These are phyloP conservation scores for Rattus rattus DNA, from an alignment of 2,113 vertebrate species.

Conservation along the genomic window DNA sequence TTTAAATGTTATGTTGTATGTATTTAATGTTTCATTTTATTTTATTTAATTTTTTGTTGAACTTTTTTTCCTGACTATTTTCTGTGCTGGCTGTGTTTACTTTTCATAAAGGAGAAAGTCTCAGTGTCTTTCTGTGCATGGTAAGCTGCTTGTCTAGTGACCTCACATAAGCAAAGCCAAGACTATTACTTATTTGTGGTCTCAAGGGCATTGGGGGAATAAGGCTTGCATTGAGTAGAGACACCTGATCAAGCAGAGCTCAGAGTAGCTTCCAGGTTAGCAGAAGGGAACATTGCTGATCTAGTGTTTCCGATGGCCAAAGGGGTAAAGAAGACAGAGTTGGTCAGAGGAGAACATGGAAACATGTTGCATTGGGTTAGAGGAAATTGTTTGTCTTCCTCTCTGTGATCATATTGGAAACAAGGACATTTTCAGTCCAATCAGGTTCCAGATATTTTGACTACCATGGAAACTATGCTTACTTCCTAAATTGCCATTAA, in stretches of 20 bases:
- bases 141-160: neutral
- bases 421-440: neutral
- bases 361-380: neutral
- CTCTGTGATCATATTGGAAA: neutral
- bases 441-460: neutral
- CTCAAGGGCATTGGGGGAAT: neutral
- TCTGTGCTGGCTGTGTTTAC: neutral
- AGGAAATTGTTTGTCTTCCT: neutral
- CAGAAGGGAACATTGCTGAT: rapidly evolving
- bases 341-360: rapidly evolving
- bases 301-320: rapidly evolving
- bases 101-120: neutral
- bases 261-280: neutral
- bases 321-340: neutral
- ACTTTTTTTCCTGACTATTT: neutral
- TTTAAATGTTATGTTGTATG: constrained; percentile 51
- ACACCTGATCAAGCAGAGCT: neutral
- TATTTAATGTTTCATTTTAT: constrained; percentile 31
- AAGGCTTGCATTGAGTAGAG: rapidly evolving
- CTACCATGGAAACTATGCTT: neutral
- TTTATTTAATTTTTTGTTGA: constrained; percentile 8
- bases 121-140: neutral
- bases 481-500: neutral
- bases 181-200: neutral
- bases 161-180: neutral